A percentile compares a stretch with the other conserved stretches of the same genome.
Conservation (phyloP, 1,140 invertebrate species). For the Copidosoma floridanum region DNA sequence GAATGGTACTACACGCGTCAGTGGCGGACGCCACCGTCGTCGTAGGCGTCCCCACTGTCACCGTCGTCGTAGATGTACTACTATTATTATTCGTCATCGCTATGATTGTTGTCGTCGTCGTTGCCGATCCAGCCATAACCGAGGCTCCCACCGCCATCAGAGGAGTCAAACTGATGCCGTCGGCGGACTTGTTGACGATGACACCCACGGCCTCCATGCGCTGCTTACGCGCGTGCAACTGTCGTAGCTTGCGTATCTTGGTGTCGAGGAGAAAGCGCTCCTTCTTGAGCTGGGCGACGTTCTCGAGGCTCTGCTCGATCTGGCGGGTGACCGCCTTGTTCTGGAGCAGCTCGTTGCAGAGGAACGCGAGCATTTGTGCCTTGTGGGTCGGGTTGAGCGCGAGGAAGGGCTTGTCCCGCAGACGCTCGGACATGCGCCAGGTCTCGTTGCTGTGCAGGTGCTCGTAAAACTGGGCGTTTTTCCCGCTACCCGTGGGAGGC, state of each 20-base stretch:
- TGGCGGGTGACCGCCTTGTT: slow-evolving; percentile 84
- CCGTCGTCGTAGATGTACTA: too few relatives aligned
- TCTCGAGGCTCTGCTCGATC: slow-evolving; percentile 75
- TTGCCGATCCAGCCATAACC: too few relatives aligned
- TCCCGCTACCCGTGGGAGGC: slow-evolving; percentile 63
- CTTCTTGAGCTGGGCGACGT: slow-evolving; percentile 71
- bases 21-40: too few relatives aligned
- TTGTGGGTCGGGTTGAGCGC: slow-evolving; percentile 84
- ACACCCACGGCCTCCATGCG: slow-evolving; percentile 68
- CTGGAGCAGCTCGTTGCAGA: slow-evolving; percentile 91
- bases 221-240: slow-evolving; percentile 73
- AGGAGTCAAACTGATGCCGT: too few relatives aligned
- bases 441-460: slow-evolving; percentile 73
- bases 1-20: too few relatives aligned
- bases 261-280: slow-evolving; percentile 83
- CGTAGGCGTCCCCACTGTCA: too few relatives aligned
- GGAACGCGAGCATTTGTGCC: slow-evolving; percentile 81
- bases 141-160: too few relatives aligned
- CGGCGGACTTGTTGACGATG: slow-evolving; percentile 52
- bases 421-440: slow-evolving; percentile 72
- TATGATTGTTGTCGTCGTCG: too few relatives aligned
- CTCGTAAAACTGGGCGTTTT: slow-evolving; percentile 76
- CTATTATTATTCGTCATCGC: too few relatives aligned
- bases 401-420: slow-evolving; percentile 80
- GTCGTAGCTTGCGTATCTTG: slow-evolving; percentile 78